Conservation (phyloP, 2,113 vertebrate genomes). For the Fregata magnificens region DNA sequence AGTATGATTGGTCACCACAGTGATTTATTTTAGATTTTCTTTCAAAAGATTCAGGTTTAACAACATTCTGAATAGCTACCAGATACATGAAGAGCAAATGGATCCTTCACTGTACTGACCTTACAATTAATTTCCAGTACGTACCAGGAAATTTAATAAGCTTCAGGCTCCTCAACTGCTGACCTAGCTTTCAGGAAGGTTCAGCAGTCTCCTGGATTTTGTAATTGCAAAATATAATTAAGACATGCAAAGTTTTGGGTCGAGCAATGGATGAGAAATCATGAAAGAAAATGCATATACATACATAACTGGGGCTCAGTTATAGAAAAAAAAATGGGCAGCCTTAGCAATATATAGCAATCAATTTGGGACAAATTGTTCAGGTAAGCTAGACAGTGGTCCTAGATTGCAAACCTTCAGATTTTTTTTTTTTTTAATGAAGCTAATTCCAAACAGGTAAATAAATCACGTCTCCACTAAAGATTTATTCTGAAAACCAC, state of each 20-base stretch:
- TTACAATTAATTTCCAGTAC: neutral
- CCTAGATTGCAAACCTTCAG: neutral
- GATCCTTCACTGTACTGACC: neutral
- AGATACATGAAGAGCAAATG: neutral
- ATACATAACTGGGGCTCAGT: neutral
- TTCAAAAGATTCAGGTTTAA: neutral
- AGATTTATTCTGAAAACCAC: neutral
- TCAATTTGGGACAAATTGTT: neutral
- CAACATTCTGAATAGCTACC: neutral
- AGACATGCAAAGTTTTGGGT: neutral
- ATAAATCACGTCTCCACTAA: neutral
- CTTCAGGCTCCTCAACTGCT: conserved; percentile 18
- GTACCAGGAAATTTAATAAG: conserved; percentile 44
- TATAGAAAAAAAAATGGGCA: neutral
- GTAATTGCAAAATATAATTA: conserved; percentile 59
- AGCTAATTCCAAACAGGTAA: neutral
- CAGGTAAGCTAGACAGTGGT: neutral
- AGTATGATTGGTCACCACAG: neutral
- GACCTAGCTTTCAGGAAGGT: conserved; percentile 4
- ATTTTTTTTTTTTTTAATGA: neutral
- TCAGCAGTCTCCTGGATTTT: conserved; percentile 38
- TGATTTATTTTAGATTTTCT: neutral
- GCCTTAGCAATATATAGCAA: neutral
- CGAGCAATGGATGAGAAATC: neutral
- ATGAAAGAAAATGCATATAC: neutral